Base-by-base conservation (phyloP, 2,113 vertebrate species). In the Crotalus horridus region DNA sequence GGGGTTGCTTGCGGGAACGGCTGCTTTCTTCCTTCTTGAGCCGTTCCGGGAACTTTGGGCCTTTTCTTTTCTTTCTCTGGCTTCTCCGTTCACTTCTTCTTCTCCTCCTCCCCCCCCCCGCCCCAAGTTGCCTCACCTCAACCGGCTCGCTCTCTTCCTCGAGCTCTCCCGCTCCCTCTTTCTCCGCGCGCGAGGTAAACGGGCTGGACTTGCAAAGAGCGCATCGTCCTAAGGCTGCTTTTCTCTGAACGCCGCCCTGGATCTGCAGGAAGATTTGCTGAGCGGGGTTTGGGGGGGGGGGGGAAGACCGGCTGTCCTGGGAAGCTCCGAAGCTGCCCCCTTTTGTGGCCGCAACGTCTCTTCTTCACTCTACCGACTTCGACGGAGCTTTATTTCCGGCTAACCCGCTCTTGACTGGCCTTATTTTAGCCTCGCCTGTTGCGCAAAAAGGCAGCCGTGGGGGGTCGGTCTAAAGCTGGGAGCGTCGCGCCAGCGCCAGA, bases 221-320 rank as follows among this genome's bases (percentile, higher is more conserved):
- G 69, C 69, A 39, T 39, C 69, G 33, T 81, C 33, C 69, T 39
- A 39, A 81, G 69, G 33, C 20, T 39, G 69, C 17, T 39, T 81
- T 81, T 39, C 69, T 39, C 6, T 20, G 69, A 81, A 33, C 33
- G n/a, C 3, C 69, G 33, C 69, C 69, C 69, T 39, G 69, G 33
- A 39, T 81, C 69, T 81, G 17, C 15, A 21, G 69, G 17, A 7
- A 39, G 33, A 21, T 81, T 51, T 4, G 39, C 20, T 26, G 12
- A 0, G 29, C 3, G 10, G 7, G 15, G 20, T 8, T 0, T n/a
- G n/a, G 33, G 13, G 6, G 1, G 0, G 48, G 13, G 8, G 6
- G 8, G 17, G 7, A 6, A 1, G 48, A 26, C 9, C 13, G 15
- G 24, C 17, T 85, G n/a, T 3, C 21, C 11, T 15, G 54, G 1